Evolutionary conservation across 2,888 invertebrate genomes (phyloP).

Genomic region (Camptogramma bilineatum): DNA sequence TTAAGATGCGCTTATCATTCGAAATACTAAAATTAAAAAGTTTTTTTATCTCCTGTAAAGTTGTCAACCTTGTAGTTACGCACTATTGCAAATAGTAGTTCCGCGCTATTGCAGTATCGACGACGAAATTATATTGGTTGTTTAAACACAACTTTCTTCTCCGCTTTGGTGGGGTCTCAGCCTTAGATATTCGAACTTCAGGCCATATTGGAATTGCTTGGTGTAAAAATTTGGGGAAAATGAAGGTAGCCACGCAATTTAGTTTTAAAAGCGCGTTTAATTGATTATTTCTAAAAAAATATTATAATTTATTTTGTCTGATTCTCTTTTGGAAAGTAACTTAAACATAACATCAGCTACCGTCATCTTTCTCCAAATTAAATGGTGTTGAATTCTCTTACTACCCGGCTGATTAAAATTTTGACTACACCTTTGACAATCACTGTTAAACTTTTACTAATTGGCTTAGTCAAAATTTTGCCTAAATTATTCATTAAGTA

Average conservation of each 20-base stretch:
- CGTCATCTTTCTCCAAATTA: neutral
- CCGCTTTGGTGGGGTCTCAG: too few relatives aligned
- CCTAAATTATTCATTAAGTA: neutral
- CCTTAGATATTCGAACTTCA: neutral
- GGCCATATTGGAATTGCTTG: neutral
- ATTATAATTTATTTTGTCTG: neutral
- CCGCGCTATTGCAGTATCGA: too few relatives aligned
- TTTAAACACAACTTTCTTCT: too few relatives aligned
- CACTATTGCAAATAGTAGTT: too few relatives aligned
- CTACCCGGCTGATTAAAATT: too few relatives aligned
- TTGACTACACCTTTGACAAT: conserved; percentile 11
- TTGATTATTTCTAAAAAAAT: neutral
- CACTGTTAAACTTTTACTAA: conserved; percentile 3
- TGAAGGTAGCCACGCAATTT: neutral
- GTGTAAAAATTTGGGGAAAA: neutral
- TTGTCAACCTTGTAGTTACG: too few relatives aligned
- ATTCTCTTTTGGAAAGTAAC: neutral
- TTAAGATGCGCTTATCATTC: too few relatives aligned
- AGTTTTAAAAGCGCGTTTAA: neutral
- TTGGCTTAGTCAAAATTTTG: conserved; percentile 25
- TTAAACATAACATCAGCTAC: neutral
- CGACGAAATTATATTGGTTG: too few relatives aligned
- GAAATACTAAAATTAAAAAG: too few relatives aligned
- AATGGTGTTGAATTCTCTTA: neutral
- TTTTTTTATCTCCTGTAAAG: too few relatives aligned